Base-by-base conservation (phyloP, 2,113 vertebrate species). In the Chaenocephalus aceratus region DNA sequence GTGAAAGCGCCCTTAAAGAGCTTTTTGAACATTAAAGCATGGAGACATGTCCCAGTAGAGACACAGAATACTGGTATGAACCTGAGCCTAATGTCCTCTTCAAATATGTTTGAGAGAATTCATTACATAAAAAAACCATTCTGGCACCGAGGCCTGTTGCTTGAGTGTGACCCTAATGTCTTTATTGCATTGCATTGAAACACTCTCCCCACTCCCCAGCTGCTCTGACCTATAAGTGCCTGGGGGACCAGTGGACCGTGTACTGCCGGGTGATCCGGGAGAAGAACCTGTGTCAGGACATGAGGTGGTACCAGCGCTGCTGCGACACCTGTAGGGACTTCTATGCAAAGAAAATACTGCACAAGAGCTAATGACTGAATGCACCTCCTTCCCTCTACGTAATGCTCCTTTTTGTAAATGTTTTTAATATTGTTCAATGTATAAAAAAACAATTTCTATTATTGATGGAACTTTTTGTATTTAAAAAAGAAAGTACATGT, bases 271-370 rank as follows among this genome's bases (percentile, higher is more conserved):
- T 98, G 91, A 96, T 99, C 88, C 95, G 97, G 0, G 97, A 98
- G 87, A 97, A 98, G 94, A 96, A 97, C 83, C 96, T 99, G 44
- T 99, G 98, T 83, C 96, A 96, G 89, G 98, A 99, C 94, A 97
- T 98, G 97, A 93, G 98, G 80, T 99, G 97, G 97, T 99, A 99
- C 88, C 97, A 97, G 76, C 97, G 96, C 88, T 99, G 98, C 93
- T 99, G 98, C 92, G 95, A 98, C 88, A 99, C 97, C 1, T 99
- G 97, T 94, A 95, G 96, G 92, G 97, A 98, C 96, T 99, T 98
- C 95, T 98, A 99, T 59, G 97, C 96, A 58, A 96, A 91, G 93
- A 97, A 97, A 94, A 95, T 96, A 93, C 95, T 95, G 86, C 95
- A 80, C 86, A 95, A 96, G 1, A 96, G 94, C 91, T 95, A 94